Percentiles rank a stretch among this genome's conserved stretches.
Conservation (phyloP, 1,140 invertebrate genomes). For the Drosophila aff. region DNA sequence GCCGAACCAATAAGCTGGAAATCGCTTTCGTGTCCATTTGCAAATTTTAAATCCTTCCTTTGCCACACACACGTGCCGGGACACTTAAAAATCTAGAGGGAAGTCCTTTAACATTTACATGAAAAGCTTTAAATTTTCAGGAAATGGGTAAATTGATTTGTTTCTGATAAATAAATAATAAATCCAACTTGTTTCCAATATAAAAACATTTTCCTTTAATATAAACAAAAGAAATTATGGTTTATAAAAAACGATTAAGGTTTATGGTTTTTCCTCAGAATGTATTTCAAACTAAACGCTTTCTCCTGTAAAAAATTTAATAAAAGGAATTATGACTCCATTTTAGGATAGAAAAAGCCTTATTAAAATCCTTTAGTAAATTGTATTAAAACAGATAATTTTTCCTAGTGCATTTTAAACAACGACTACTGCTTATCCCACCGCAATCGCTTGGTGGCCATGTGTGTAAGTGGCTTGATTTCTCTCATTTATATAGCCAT, state of each 20-base stretch:
- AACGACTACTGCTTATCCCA: slow-evolving; percentile 9
- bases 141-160: neutral
- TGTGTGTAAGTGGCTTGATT: slow-evolving; percentile 24
- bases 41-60: slow-evolving; percentile 22
- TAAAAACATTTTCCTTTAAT: neutral
- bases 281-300: neutral
- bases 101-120: neutral
- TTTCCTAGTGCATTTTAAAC: neutral
- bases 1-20: slow-evolving; percentile 46
- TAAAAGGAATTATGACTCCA: neutral
- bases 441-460: slow-evolving; percentile 21
- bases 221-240: neutral
- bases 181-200: neutral
- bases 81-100: slow-evolving; percentile 5
- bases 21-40: slow-evolving; percentile 41
- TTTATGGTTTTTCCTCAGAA: neutral
- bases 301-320: too few species aligned
- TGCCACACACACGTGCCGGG: neutral
- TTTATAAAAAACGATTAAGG: neutral
- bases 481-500: slow-evolving; percentile 21
- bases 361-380: neutral
- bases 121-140: neutral
- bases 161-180: neutral
- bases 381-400: neutral
- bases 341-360: neutral